Percentiles rank a stretch among this genome's conserved stretches.
Conservation (phyloP, 2,888 invertebrate genomes). For the Mesorhabditis spiculigera region DNA sequence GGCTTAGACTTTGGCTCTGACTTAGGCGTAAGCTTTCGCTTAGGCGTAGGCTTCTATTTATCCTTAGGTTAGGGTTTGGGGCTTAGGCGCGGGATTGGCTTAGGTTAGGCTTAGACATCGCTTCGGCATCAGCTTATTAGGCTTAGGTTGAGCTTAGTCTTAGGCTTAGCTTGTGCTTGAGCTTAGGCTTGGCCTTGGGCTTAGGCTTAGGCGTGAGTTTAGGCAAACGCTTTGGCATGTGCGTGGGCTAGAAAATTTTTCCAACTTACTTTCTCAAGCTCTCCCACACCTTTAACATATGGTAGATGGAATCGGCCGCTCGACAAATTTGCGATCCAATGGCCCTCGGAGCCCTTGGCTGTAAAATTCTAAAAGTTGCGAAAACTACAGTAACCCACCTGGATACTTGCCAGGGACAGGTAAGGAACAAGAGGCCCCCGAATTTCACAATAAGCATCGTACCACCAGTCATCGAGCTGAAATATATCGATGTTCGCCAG, state of each 20-base stretch:
- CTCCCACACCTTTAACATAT: conserved; percentile 31
- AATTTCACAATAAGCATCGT: conserved; percentile 40
- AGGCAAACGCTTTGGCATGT: too few relatives aligned
- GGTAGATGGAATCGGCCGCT: conserved; percentile 31
- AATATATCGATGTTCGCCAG: conserved; percentile 9
- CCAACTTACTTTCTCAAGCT: conserved; percentile 23
- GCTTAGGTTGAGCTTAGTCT: too few relatives aligned
- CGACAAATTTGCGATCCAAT: conserved; percentile 28
- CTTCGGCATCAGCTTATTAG: too few relatives aligned
- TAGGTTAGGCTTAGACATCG: too few relatives aligned
- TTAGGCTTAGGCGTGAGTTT: too few relatives aligned
- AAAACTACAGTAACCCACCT: conserved; percentile 1
- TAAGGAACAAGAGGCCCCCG: conserved; percentile 34
- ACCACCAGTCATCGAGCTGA: conserved; percentile 49
- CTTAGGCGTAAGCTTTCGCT: too few relatives aligned
- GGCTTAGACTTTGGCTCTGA: too few relatives aligned
- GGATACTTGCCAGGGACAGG: conserved; percentile 25
- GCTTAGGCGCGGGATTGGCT: too few relatives aligned
- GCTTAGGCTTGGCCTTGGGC: too few relatives aligned
- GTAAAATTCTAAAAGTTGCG: not conserved
- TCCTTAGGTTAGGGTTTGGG: too few relatives aligned
- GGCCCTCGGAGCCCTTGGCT: not conserved
- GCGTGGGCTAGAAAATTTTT: not conserved
- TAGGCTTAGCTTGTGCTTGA: too few relatives aligned
- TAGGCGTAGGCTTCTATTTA: too few relatives aligned